phyloP scores from a whole-genome alignment of 2,888 invertebrate species.

The Tachystola acroxantha region DNA sequence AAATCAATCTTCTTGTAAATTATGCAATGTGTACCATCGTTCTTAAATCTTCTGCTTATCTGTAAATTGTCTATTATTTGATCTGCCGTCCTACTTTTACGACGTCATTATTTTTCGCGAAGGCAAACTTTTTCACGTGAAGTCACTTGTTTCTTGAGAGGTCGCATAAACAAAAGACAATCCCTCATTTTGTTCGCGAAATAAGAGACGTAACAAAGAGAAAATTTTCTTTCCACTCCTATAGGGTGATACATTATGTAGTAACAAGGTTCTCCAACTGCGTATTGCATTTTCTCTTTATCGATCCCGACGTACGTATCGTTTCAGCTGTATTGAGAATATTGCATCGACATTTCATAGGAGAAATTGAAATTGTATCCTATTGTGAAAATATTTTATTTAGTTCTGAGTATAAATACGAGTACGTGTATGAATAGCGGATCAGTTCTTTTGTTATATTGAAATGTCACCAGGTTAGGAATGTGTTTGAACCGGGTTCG shows the following conservation, averaged over 20 bases:
- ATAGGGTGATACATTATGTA: constrained; percentile 18
- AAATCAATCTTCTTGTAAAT: no score
- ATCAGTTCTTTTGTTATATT: no score
- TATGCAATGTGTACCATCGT: no score
- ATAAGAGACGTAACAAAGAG: constrained; percentile 23
- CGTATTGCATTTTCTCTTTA: constrained; percentile 27
- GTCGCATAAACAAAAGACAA: constrained; percentile 23
- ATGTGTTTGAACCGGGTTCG: no score
- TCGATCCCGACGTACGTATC: neutral
- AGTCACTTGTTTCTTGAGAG: constrained; percentile 16
- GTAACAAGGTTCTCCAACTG: constrained; percentile 5
- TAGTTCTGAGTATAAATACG: no score
- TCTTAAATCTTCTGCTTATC: no score
- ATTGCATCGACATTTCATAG: constrained; percentile 6
- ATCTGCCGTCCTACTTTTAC: no score
- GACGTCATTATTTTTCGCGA: constrained; percentile 31
- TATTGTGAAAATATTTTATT: no score
- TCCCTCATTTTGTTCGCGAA: constrained; percentile 20
- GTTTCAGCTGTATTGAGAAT: constrained; percentile 4
- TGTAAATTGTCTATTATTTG: no score
- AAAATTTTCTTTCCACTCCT: constrained; percentile 18
- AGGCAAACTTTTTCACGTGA: constrained; percentile 24
- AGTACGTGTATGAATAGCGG: no score
- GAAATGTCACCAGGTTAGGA: no score
- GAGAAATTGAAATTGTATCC: neutral